Evolutionary conservation across 2,797 vertebrate genomes (phyloP).

Genomic region (Microctenopoma stevenorrisi): DNA sequence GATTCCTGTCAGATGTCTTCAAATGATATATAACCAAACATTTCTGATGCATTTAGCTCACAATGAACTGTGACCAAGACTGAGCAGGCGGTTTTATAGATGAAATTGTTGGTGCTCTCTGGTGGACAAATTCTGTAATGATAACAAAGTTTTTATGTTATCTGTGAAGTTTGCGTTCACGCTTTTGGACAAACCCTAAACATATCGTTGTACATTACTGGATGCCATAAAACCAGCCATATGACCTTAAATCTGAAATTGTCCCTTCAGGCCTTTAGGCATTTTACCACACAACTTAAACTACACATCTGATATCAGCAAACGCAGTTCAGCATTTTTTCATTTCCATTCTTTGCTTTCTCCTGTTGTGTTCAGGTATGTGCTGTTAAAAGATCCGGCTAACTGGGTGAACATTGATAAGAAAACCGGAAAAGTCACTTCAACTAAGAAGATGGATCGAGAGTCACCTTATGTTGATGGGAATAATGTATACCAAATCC

Average conservation of each 20-base stretch:
- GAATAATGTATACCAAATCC: slow-evolving; percentile 75
- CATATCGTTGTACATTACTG: too few species aligned
- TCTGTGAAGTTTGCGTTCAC: not conserved
- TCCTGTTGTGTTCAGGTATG: slow-evolving; percentile 71
- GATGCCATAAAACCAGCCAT: not conserved
- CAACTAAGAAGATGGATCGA: slow-evolving; percentile 80
- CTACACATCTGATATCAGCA: not conserved
- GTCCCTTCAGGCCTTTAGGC: too few species aligned
- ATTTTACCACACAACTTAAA: not conserved
- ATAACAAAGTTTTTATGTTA: not conserved
- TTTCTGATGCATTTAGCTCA: not conserved
- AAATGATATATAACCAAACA: too few species aligned
- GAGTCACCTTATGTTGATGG: slow-evolving; percentile 81
- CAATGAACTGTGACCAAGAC: not conserved
- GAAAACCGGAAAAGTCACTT: slow-evolving; percentile 80
- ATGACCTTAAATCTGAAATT: not conserved
- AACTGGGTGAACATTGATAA: slow-evolving; percentile 81
- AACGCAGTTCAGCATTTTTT: not conserved
- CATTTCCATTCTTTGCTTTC: not conserved
- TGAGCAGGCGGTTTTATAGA: not conserved
- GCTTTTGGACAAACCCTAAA: too few species aligned
- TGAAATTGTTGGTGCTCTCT: not conserved
- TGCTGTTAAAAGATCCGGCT: slow-evolving; percentile 76
- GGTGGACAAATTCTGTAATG: not conserved
- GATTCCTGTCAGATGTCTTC: not conserved